phyloP scores from a whole-genome alignment of 1,140 invertebrate genomes.

The Lasioglossum albipes region DNA sequence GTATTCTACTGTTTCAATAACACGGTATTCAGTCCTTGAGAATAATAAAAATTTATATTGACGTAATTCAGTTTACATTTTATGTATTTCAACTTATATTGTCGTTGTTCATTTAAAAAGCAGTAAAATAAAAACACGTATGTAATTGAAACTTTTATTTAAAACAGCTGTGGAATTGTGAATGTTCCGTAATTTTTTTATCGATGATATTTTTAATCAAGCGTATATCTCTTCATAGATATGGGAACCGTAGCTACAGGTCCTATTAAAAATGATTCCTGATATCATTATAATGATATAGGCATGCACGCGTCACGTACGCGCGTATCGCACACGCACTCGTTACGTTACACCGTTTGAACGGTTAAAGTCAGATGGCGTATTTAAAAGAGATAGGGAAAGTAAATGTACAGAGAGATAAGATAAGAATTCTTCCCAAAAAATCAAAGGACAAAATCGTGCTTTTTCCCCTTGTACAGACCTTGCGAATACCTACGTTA shows the following conservation, averaged over 20 bases:
- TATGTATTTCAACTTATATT: too few relatives aligned
- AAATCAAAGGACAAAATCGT: background rate
- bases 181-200: too few relatives aligned
- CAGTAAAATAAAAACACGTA: too few relatives aligned
- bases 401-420: slow-evolving; percentile 24
- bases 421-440: slow-evolving; percentile 5
- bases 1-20: too few relatives aligned
- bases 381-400: slow-evolving; percentile 22
- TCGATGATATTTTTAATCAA: too few relatives aligned
- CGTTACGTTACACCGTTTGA: background rate
- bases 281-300: background rate
- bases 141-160: too few relatives aligned
- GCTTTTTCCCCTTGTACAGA: background rate
- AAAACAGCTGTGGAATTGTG: too few relatives aligned
- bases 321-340: background rate
- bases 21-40: too few relatives aligned
- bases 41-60: too few relatives aligned
- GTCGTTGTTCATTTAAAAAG: too few relatives aligned
- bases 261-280: background rate
- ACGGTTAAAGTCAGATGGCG: background rate
- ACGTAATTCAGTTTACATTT: too few relatives aligned
- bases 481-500: background rate
- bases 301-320: background rate
- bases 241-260: background rate
- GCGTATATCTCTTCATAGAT: too few relatives aligned